Evolutionary conservation across 2,888 invertebrate species (phyloP).

Genomic region (Tipula vernalis): DNA sequence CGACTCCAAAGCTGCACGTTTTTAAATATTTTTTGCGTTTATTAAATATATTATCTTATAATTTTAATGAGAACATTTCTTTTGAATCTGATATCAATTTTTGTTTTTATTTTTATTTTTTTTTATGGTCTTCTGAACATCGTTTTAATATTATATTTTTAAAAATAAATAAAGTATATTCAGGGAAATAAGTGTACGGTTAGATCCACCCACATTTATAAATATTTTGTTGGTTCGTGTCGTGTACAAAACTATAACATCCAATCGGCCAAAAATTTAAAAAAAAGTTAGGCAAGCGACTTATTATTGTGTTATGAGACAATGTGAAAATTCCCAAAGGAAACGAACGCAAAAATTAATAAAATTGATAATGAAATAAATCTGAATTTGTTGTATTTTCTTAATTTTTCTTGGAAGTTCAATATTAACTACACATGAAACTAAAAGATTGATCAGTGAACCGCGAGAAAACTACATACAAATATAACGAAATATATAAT

Average conservation of each 20-base stretch:
- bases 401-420: background rate
- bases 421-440: background rate
- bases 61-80: conserved; percentile 1
- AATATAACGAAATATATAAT: background rate
- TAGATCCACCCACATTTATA: background rate
- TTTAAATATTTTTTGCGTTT: background rate
- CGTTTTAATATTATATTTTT: conserved; percentile 4
- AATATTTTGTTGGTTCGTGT: background rate
- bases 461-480: background rate
- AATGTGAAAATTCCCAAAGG: background rate
- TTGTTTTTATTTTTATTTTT: too few relatives aligned
- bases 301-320: background rate
- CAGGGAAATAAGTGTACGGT: background rate
- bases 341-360: background rate
- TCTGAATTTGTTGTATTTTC: background rate
- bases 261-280: background rate
- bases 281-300: background rate
- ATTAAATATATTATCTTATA: background rate
- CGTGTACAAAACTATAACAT: background rate
- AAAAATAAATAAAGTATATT: background rate
- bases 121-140: background rate
- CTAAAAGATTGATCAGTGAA: background rate
- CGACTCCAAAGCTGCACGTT: background rate
- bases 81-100: background rate
- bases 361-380: background rate